phyloP scores from a whole-genome alignment of 2,797 vertebrate species.

The Gymnocypris eckloni region DNA sequence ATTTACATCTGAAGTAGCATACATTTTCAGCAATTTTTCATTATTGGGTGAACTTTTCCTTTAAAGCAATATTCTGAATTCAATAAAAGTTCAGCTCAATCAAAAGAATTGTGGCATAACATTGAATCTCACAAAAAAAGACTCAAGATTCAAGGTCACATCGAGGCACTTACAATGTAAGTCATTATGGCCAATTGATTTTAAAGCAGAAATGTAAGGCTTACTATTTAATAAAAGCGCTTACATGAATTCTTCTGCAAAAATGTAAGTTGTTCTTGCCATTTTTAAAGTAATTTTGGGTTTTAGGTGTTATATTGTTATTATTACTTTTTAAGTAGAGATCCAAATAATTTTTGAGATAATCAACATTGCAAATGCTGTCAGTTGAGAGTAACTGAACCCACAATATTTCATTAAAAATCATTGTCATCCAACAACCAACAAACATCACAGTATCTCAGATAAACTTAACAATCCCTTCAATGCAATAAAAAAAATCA shows the following conservation, averaged over 20 bases:
- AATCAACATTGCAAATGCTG: background rate
- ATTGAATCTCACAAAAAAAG: background rate
- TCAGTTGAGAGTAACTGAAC: background rate
- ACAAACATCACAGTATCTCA: conserved; percentile 9
- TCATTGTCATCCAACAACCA: background rate
- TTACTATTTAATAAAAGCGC: background rate
- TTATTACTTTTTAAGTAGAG: background rate
- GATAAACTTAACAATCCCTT: conserved; percentile 7
- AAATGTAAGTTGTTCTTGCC: background rate
- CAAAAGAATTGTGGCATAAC: background rate
- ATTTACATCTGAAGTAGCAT: background rate
- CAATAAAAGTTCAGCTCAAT: background rate
- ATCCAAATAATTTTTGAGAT: background rate
- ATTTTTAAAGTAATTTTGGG: background rate
- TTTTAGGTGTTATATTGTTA: background rate
- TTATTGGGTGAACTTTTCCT: background rate
- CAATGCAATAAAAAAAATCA: conserved; percentile 6
- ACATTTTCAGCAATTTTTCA: background rate
- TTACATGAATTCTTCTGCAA: background rate
- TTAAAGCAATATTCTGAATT: background rate
- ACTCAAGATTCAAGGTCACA: background rate
- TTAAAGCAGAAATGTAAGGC: background rate
- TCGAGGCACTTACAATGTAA: background rate
- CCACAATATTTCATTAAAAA: background rate
- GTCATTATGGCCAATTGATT: background rate